A percentile compares a stretch with the other conserved stretches of the same genome.
Conservation (phyloP, 2,888 invertebrate genomes). For the Danaus chrysippus region DNA sequence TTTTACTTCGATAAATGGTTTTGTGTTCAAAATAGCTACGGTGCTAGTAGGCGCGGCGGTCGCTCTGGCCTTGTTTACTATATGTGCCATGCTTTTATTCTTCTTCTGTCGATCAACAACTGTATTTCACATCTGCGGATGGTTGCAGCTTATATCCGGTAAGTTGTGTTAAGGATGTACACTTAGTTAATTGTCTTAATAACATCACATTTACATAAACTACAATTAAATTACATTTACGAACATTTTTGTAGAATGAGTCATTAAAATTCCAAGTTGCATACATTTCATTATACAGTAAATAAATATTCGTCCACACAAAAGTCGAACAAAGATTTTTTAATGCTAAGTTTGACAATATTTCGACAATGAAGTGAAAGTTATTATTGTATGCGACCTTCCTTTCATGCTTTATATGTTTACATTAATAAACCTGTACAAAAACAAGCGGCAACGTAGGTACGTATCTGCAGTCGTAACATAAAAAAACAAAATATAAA, state of each 20-base stretch:
- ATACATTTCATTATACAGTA: not conserved
- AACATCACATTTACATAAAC: too few species aligned
- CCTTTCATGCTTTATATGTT: not conserved
- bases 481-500: too few species aligned
- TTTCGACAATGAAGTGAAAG: not conserved
- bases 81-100: conserved; percentile 93
- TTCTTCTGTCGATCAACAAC: conserved; percentile 95
- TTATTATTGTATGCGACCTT: conserved; percentile 1
- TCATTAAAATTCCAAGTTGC: not conserved
- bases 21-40: conserved; percentile 92
- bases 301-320: too few species aligned
- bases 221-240: not conserved
- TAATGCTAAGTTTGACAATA: not conserved
- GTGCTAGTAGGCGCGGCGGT: conserved; percentile 93
- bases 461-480: too few species aligned
- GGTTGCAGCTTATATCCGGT: conserved; percentile 98
- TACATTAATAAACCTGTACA: not conserved
- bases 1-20: conserved; percentile 88
- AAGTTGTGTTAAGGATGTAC: conserved; percentile 49
- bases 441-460: not conserved
- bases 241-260: not conserved
- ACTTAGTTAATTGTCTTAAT: too few species aligned
- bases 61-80: conserved; percentile 89
- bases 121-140: conserved; percentile 95
- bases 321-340: too few species aligned